phyloP scores from a whole-genome alignment of 2,888 invertebrate genomes.

The Caenorhabditis sp. region DNA sequence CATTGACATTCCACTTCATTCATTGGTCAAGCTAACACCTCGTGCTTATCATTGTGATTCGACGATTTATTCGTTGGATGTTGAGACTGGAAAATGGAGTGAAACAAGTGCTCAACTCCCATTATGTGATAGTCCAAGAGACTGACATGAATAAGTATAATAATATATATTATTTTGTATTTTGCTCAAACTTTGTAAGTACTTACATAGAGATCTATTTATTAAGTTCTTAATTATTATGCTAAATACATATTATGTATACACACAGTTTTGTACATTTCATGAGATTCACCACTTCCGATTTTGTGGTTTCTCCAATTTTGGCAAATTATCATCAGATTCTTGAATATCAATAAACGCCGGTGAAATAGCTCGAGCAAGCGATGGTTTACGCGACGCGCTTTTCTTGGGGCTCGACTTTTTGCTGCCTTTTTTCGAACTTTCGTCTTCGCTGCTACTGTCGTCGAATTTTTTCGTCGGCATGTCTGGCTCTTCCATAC shows the following conservation, averaged over 20 bases:
- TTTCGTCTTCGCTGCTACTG: slow-evolving; percentile 42
- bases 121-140: slow-evolving; percentile 45
- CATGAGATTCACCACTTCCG: neutral
- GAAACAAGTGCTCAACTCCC: slow-evolving; percentile 39
- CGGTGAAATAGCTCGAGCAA: slow-evolving; percentile 15
- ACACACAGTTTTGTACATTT: neutral
- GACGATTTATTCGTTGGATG: slow-evolving; percentile 47
- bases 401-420: slow-evolving; percentile 22
- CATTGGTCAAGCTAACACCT: slow-evolving; percentile 77
- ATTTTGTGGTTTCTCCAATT: neutral
- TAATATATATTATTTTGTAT: neutral
- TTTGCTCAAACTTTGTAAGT: neutral
- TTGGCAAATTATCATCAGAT: neutral
- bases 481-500: slow-evolving; percentile 35
- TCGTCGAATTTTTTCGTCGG: slow-evolving; percentile 46
- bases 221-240: neutral
- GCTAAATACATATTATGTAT: neutral
- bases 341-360: slow-evolving; percentile 18
- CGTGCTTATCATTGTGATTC: slow-evolving; percentile 85
- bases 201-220: neutral
- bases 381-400: slow-evolving; percentile 13
- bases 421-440: slow-evolving; percentile 24
- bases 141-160: no score
- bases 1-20: slow-evolving; percentile 56
- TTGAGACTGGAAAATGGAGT: slow-evolving; percentile 41